Conservation (phyloP, 2,113 vertebrate species). For the Salvelinus namaycush region DNA sequence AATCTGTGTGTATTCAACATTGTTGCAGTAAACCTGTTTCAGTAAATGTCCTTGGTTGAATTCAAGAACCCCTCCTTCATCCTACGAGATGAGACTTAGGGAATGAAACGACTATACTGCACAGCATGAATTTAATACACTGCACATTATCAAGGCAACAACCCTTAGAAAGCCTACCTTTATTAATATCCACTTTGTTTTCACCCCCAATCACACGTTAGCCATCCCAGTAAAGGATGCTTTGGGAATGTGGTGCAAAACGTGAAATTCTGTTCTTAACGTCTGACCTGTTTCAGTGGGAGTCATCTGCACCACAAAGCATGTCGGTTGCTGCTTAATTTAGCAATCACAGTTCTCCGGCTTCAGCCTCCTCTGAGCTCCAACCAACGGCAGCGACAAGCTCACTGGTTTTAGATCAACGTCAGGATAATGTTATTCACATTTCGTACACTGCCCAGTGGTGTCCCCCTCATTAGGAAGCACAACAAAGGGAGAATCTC, state of each 20-base stretch:
- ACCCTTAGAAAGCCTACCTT: neutral
- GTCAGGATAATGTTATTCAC: slow-evolving; percentile 10
- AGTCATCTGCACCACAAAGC: slow-evolving; percentile 47
- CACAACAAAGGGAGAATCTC: neutral
- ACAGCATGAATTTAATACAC: neutral
- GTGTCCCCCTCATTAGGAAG: neutral
- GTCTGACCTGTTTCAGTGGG: slow-evolving; percentile 56
- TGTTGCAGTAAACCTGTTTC: too few relatives aligned
- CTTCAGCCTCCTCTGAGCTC: slow-evolving; percentile 1
- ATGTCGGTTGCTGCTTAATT: slow-evolving; percentile 54
- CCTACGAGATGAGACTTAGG: too few relatives aligned
- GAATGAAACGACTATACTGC: neutral
- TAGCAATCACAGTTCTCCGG: slow-evolving; percentile 39
- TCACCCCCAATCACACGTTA: neutral
- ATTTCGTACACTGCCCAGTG: neutral
- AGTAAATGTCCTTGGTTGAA: too few relatives aligned
- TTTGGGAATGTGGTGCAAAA: slow-evolving; percentile 11
- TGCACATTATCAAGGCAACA: neutral
- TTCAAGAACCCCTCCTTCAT: too few relatives aligned
- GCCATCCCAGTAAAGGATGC: neutral
- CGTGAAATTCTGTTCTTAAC: slow-evolving; percentile 38
- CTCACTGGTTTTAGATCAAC: slow-evolving; percentile 16
- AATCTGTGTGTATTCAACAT: too few relatives aligned
- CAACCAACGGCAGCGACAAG: neutral
- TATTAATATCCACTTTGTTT: neutral